Conservation (phyloP, 1,140 invertebrate genomes). For the Muscidifurax raptorellus region DNA sequence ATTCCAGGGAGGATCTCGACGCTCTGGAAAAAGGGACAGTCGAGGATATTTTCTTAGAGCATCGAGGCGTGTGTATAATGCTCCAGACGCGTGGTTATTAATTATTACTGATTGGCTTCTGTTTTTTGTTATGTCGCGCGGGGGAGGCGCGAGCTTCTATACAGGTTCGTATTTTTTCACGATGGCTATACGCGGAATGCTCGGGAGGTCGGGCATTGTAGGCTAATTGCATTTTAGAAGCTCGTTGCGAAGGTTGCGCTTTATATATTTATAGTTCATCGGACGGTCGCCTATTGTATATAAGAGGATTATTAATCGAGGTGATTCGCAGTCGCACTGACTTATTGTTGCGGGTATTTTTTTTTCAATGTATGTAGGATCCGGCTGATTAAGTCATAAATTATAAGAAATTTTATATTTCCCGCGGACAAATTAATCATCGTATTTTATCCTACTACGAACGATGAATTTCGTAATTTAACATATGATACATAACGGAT, state of each 20-base stretch:
- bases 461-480: neutral
- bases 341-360: neutral
- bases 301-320: neutral
- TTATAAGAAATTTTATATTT: neutral
- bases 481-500: too few relatives aligned
- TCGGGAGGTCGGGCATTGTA: constrained; percentile 26
- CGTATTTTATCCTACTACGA: too few relatives aligned
- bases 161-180: neutral
- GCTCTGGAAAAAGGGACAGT: constrained; percentile 37
- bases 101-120: constrained; percentile 43
- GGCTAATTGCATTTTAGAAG: constrained; percentile 32
- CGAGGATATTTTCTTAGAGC: neutral
- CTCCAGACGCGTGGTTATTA: neutral
- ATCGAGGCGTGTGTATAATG: neutral
- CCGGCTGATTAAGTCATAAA: constrained; percentile 1
- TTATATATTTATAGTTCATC: constrained; percentile 32
- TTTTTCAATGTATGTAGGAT: neutral
- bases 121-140: neutral
- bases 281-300: neutral
- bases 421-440: too few relatives aligned
- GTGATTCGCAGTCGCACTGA: neutral
- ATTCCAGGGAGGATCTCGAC: neutral
- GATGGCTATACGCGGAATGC: neutral
- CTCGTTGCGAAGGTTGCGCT: neutral
- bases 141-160: neutral